These are phyloP conservation scores for Epsilonema sp. DNA, from an alignment of 2,888 invertebrate genomes.

Conservation along the genomic window DNA sequence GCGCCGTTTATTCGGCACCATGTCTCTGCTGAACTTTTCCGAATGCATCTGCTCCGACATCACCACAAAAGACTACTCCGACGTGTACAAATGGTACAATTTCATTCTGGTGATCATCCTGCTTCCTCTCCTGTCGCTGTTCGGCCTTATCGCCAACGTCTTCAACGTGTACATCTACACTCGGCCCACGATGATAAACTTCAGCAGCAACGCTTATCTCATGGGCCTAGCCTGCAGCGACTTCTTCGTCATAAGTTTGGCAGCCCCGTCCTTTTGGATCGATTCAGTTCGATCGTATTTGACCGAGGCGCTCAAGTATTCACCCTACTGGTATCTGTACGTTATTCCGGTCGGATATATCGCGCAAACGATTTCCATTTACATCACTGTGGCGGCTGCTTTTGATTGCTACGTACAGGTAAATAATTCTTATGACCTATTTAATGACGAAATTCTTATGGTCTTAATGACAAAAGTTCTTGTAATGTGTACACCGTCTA, in stretches of 20 bases:
- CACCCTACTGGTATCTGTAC: slow-evolving; percentile 24
- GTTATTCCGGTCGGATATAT: slow-evolving; percentile 26
- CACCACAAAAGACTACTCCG: not conserved
- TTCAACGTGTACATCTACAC: slow-evolving; percentile 26
- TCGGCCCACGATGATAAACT: slow-evolving; percentile 12
- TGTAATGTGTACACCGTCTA: too few species aligned
- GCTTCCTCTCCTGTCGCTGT: slow-evolving; percentile 11
- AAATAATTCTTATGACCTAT: too few species aligned
- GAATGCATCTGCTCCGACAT: slow-evolving; percentile 4
- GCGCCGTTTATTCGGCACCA: too few species aligned
- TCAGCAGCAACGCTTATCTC: slow-evolving; percentile 25
- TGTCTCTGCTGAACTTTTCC: too few species aligned
- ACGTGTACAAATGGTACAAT: slow-evolving; percentile 4
- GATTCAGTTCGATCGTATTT: slow-evolving; percentile 19
- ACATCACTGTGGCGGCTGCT: slow-evolving; percentile 28
- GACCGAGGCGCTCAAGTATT: slow-evolving; percentile 16
- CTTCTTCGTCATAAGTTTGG: slow-evolving; percentile 20
- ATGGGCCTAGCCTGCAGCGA: slow-evolving; percentile 24
- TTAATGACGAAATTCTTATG: too few species aligned
- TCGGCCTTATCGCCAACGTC: slow-evolving; percentile 26
- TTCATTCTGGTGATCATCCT: slow-evolving; percentile 6
- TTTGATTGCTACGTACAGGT: slow-evolving; percentile 24
- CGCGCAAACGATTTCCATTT: slow-evolving; percentile 27
- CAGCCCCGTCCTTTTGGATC: slow-evolving; percentile 22
- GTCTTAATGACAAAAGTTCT: too few species aligned